phyloP scores from a whole-genome alignment of 2,113 vertebrate genomes.

The Thamnophis sirtalis region DNA sequence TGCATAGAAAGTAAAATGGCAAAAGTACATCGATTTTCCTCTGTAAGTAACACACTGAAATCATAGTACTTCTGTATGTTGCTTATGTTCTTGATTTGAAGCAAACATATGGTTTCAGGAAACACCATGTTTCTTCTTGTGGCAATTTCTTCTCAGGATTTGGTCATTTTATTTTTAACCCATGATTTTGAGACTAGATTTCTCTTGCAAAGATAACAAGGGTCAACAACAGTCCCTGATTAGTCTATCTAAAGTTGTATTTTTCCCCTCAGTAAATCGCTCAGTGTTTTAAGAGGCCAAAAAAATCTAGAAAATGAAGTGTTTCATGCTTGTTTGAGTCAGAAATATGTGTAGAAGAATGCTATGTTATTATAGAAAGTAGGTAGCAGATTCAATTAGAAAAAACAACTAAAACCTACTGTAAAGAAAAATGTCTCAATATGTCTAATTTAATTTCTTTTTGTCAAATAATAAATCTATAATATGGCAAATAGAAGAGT shows the following conservation, averaged over 20 bases:
- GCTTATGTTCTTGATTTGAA: slow-evolving; percentile 26
- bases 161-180: not conserved
- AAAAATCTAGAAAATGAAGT: not conserved
- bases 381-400: too few relatives aligned
- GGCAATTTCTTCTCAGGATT: slow-evolving; percentile 6
- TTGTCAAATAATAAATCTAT: not conserved
- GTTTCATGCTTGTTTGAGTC: not conserved
- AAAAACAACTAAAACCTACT: not conserved
- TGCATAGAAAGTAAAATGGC: slow-evolving; percentile 5
- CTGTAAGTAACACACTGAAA: slow-evolving; percentile 11
- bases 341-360: not conserved
- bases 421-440: not conserved
- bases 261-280: not conserved
- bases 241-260: not conserved
- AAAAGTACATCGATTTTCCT: slow-evolving; percentile 19
- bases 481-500: not conserved
- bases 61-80: slow-evolving; percentile 6
- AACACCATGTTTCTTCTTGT: not conserved
- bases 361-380: not conserved
- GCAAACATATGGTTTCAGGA: not conserved
- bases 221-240: not conserved
- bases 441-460: not conserved
- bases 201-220: not conserved
- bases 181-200: not conserved
- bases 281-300: not conserved